A percentile compares a stretch with the other conserved stretches of the same genome.
Evolutionary conservation across 2,888 invertebrate genomes (phyloP).

Genomic region (Clostera curtula): DNA sequence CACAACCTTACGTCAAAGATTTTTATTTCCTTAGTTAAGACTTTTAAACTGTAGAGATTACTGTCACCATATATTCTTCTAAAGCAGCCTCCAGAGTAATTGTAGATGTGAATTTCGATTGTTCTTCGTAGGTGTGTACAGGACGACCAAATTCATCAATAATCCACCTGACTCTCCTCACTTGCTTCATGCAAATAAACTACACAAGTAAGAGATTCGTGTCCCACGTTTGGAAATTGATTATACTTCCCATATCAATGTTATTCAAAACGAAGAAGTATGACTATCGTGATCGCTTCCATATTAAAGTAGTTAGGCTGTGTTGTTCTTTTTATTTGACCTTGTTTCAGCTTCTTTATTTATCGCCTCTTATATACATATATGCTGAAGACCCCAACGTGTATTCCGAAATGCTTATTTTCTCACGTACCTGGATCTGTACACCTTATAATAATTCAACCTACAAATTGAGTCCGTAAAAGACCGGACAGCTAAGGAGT

Average conservation of each 20-base stretch:
- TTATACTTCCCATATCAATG: conserved; percentile 32
- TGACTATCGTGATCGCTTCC: conserved; percentile 42
- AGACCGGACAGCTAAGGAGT: conserved; percentile 1
- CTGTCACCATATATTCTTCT: too few species aligned
- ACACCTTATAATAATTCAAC: background rate
- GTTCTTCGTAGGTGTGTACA: conserved; percentile 68
- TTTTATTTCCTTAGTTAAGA: too few species aligned
- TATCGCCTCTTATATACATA: conserved; percentile 4
- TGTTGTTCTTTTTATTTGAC: background rate
- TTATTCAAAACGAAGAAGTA: conserved; percentile 28
- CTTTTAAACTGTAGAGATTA: conserved; percentile 2
- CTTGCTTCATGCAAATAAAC: conserved; percentile 70
- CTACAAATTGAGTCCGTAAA: conserved; percentile 10
- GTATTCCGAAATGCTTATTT: too few species aligned
- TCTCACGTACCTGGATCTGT: background rate
- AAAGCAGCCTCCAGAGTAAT: too few species aligned
- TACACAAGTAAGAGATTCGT: conserved; percentile 58
- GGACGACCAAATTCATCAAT: conserved; percentile 67
- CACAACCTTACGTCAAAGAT: too few species aligned
- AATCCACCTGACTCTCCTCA: conserved; percentile 64
- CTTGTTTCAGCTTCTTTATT: conserved; percentile 2
- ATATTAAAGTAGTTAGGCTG: conserved; percentile 46
- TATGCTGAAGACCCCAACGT: too few species aligned
- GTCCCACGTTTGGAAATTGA: conserved; percentile 42
- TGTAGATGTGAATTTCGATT: conserved; percentile 37